phyloP scores from a whole-genome alignment of 2,113 vertebrate genomes.

The Tenrec ecaudatus region DNA sequence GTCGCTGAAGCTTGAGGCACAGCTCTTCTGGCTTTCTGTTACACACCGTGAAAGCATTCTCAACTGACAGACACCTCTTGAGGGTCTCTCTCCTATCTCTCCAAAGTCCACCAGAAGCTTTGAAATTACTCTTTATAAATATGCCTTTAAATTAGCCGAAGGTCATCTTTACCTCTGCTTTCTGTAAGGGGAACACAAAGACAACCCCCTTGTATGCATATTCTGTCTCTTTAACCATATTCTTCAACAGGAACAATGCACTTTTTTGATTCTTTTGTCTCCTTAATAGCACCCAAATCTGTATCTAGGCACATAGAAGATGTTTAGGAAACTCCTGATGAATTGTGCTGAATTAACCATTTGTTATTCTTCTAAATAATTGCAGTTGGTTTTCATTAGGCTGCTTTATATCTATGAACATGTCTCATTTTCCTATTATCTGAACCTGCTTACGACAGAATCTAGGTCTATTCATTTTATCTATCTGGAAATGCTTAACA shows the following conservation, averaged over 20 bases:
- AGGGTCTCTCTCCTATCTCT: slow-evolving; percentile 66
- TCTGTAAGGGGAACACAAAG: not conserved
- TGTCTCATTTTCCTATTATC: not conserved
- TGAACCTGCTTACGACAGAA: not conserved
- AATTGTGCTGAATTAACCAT: slow-evolving; percentile 41
- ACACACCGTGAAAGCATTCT: slow-evolving; percentile 77
- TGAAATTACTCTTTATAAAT: slow-evolving; percentile 70
- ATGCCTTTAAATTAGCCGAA: slow-evolving; percentile 36
- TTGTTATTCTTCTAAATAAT: slow-evolving; percentile 23
- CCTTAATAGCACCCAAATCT: slow-evolving; percentile 18
- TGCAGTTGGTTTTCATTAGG: not conserved
- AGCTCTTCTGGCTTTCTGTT: slow-evolving; percentile 60
- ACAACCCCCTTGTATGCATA: not conserved
- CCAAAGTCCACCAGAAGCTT: slow-evolving; percentile 66
- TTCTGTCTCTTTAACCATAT: slow-evolving; percentile 9
- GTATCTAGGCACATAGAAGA: not conserved
- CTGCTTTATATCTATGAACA: not conserved
- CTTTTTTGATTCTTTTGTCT: slow-evolving; percentile 59
- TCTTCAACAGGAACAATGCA: slow-evolving; percentile 38
- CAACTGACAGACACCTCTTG: slow-evolving; percentile 54
- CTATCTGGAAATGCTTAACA: no score
- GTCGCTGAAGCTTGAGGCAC: slow-evolving; percentile 47
- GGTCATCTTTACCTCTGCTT: not conserved
- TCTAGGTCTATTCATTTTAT: not conserved
- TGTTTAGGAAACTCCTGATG: not conserved